These are phyloP conservation scores for Apeltes quadracus DNA, from an alignment of 2,113 vertebrate species.

Conservation along the genomic window DNA sequence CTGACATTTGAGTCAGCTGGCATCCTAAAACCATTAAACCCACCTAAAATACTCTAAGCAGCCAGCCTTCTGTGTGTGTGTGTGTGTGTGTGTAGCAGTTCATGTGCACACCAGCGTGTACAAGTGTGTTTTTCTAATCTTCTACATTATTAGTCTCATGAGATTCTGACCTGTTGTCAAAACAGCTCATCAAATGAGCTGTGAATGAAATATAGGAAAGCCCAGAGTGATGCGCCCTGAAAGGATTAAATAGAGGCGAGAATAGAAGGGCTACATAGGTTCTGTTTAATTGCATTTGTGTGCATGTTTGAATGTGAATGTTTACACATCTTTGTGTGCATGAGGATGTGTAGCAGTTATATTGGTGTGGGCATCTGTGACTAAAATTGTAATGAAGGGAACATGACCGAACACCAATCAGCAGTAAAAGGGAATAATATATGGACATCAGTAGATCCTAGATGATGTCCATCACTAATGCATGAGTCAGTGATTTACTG, in stretches of 20 bases:
- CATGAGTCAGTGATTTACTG: conserved; percentile 64
- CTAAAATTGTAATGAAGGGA: conserved; percentile 52
- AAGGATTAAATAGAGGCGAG: conserved; percentile 61
- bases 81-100: conserved; percentile 4
- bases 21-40: conserved; percentile 60
- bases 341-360: conserved; percentile 28
- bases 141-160: conserved; percentile 69
- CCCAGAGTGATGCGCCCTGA: conserved; percentile 59
- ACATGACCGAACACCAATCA: conserved; percentile 50
- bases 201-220: conserved; percentile 71
- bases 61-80: neutral
- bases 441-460: conserved; percentile 57
- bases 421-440: conserved; percentile 63
- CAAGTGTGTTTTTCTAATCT: conserved; percentile 49
- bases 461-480: conserved; percentile 67
- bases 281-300: conserved; percentile 28
- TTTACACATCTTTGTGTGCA: conserved; percentile 31
- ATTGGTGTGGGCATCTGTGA: conserved; percentile 40
- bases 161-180: conserved; percentile 76
- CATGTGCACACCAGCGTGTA: neutral
- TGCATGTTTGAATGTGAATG: conserved; percentile 21
- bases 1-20: conserved; percentile 66
- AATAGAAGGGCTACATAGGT: conserved; percentile 43
- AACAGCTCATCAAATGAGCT: conserved; percentile 71
- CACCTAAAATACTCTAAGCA: conserved; percentile 35